phyloP scores from a whole-genome alignment of 2,113 vertebrate species.

The Gobiocypris rarus region DNA sequence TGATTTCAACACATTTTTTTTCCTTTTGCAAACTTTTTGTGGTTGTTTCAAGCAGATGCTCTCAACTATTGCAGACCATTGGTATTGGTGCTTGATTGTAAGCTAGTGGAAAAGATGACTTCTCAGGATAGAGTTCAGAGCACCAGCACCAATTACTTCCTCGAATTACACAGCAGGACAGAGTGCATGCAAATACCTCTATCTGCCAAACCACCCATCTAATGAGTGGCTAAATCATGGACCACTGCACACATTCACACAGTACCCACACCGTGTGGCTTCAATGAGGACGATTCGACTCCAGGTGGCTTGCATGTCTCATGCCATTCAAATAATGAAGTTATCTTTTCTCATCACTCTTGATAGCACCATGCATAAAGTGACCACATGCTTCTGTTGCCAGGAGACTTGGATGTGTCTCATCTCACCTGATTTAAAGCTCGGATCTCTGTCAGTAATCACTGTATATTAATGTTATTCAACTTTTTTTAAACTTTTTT shows the following conservation, averaged over 20 bases:
- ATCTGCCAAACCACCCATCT: conserved; percentile 54
- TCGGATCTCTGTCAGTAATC: background rate
- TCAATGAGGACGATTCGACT: conserved; percentile 18
- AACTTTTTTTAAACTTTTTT: too few relatives aligned
- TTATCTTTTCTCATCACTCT: conserved; percentile 30
- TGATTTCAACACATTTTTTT: background rate
- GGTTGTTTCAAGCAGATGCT: background rate
- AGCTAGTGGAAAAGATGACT: conserved; percentile 42
- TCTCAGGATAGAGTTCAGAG: conserved; percentile 33
- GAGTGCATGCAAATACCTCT: conserved; percentile 57
- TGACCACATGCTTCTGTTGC: background rate
- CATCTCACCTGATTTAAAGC: background rate
- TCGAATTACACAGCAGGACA: conserved; percentile 58
- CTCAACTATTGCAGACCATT: background rate
- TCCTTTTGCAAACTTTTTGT: background rate
- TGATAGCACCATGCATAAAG: background rate
- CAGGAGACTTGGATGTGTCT: background rate
- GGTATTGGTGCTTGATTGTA: conserved; percentile 13
- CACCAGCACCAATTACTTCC: conserved; percentile 58
- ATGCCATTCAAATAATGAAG: conserved; percentile 36
- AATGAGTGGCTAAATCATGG: conserved; percentile 37
- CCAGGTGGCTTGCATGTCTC: conserved; percentile 32
- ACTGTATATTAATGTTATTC: background rate
- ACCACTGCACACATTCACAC: conserved; percentile 34
- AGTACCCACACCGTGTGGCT: conserved; percentile 23